phyloP scores from a whole-genome alignment of 1,140 invertebrate species.

The Stegodyphus mimosarum region DNA sequence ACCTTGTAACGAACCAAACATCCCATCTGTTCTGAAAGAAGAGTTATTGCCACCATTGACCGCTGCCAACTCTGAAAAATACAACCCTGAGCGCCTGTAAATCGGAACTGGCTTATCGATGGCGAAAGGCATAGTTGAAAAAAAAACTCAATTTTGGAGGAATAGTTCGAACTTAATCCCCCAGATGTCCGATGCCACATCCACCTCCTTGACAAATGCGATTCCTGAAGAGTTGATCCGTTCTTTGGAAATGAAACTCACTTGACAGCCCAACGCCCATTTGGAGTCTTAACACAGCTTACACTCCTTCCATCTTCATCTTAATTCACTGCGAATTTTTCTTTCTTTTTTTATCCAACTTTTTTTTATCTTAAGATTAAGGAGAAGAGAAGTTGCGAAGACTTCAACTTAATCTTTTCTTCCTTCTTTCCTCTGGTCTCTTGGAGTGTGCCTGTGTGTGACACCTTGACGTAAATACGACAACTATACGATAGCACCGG shows the following conservation, averaged over 20 bases:
- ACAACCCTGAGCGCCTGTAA: constrained; percentile 43
- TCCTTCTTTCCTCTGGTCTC: neutral
- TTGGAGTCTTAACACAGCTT: constrained; percentile 59
- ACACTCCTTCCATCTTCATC: constrained; percentile 59
- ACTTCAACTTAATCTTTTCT: constrained; percentile 60
- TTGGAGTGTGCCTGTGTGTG: neutral
- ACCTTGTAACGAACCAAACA: too few relatives aligned
- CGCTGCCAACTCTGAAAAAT: constrained; percentile 23
- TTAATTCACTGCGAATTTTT: constrained; percentile 55
- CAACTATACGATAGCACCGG: constrained; percentile 32
- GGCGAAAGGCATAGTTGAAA: constrained; percentile 22
- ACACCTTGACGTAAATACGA: constrained; percentile 52
- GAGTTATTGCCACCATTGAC: too few relatives aligned
- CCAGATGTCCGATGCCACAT: constrained; percentile 51
- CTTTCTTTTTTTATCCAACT: constrained; percentile 19
- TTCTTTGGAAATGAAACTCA: constrained; percentile 51
- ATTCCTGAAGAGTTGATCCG: constrained; percentile 52
- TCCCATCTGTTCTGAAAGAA: too few relatives aligned
- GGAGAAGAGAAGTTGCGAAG: constrained; percentile 47
- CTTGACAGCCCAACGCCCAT: constrained; percentile 56
- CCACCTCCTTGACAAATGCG: constrained; percentile 55
- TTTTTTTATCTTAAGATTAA: constrained; percentile 48
- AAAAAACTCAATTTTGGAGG: constrained; percentile 37
- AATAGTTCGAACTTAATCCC: constrained; percentile 38
- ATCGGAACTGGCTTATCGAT: constrained; percentile 42